Evolutionary conservation across 2,113 vertebrate species (phyloP).

Genomic region (Alouatta palliata): DNA sequence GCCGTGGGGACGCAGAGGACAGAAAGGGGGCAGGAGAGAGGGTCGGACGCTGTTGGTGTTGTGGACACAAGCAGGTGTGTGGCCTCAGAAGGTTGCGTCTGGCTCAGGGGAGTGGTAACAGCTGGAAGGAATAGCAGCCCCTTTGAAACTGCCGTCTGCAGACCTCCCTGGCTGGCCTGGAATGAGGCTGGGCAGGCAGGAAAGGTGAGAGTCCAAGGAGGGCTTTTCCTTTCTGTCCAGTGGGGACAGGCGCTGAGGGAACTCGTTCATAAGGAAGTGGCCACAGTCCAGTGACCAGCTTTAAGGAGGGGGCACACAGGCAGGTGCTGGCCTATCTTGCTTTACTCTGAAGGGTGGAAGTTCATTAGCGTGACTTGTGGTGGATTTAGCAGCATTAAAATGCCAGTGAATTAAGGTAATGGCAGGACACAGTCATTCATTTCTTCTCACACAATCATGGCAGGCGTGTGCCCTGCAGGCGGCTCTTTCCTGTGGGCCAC

Average conservation of each 20-base stretch:
- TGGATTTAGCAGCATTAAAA: not conserved
- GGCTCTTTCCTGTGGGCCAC: not conserved
- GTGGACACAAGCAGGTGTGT: not conserved
- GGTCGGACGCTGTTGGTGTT: not conserved
- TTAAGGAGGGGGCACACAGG: not conserved
- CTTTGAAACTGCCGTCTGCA: not conserved
- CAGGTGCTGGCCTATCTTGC: not conserved
- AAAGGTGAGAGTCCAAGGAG: not conserved
- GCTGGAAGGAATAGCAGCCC: not conserved
- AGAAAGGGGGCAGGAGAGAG: not conserved
- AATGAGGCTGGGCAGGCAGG: not conserved
- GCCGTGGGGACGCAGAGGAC: not conserved
- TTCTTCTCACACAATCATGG: not conserved
- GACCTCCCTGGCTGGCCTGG: not conserved
- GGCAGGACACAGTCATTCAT: not conserved
- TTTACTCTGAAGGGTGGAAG: not conserved
- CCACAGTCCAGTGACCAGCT: not conserved
- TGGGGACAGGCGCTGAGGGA: too few relatives aligned
- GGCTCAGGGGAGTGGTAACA: not conserved
- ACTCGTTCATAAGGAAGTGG: not conserved
- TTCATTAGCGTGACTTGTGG: not conserved
- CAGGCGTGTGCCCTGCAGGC: not conserved
- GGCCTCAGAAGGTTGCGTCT: not conserved
- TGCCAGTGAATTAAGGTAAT: not conserved
- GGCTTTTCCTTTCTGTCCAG: not conserved